Conservation (phyloP, 2,888 invertebrate genomes). For the Acholoe squamosa region DNA sequence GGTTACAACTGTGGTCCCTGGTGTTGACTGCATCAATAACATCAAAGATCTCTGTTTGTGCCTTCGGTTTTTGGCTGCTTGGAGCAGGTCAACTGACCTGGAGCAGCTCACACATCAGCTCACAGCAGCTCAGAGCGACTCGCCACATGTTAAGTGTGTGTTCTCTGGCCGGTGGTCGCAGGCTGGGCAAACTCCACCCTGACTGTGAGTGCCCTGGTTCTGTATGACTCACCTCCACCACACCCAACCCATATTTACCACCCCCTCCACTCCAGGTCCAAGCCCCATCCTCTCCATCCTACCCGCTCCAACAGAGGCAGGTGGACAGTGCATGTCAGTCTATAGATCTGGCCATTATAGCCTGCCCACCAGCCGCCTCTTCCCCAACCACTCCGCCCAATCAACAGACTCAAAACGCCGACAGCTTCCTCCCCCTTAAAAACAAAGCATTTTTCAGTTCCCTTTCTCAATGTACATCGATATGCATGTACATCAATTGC, state of each 20-base stretch:
- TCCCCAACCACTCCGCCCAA: background rate
- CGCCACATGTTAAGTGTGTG: constrained; percentile 12
- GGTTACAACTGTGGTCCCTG: background rate
- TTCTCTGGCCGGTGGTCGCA: background rate
- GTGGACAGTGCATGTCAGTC: background rate
- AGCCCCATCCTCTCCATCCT: background rate
- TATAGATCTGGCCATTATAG: too few species aligned
- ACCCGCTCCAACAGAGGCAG: background rate
- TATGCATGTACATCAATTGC: too few species aligned
- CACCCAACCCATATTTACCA: background rate
- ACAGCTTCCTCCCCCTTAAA: too few species aligned
- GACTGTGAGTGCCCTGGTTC: background rate
- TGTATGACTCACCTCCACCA: background rate
- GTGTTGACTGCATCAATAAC: background rate
- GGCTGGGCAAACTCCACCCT: background rate
- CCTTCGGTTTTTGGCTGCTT: background rate
- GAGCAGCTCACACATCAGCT: too few species aligned
- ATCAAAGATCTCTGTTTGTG: background rate
- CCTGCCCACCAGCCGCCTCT: too few species aligned
- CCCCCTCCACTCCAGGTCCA: constrained; percentile 11
- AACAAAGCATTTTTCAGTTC: too few species aligned
- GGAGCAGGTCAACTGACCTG: background rate
- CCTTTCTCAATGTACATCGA: too few species aligned
- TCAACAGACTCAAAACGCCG: too few species aligned
- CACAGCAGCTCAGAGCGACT: background rate